These are phyloP conservation scores for Leucoma salicis DNA, from an alignment of 2,888 invertebrate species.

Conservation along the genomic window DNA sequence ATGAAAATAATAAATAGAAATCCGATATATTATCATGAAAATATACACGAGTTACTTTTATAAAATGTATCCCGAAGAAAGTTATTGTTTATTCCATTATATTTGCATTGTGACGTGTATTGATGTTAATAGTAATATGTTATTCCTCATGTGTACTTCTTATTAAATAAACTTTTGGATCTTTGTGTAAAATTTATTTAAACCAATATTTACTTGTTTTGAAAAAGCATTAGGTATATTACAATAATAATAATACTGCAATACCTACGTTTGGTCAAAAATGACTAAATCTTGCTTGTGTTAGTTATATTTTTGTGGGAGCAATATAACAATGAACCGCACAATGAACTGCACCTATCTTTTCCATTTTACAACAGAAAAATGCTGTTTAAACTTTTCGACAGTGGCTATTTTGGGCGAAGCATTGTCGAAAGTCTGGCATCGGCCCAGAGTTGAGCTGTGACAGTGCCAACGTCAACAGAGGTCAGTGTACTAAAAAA, in stretches of 20 bases:
- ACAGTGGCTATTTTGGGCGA: conserved; percentile 63
- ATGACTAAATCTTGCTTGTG: too few relatives aligned
- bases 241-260: too few relatives aligned
- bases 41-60: conserved; percentile 32
- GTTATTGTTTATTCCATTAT: conserved; percentile 63
- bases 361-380: conserved; percentile 49
- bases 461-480: conserved; percentile 77
- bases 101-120: conserved; percentile 64
- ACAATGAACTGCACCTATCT: conserved; percentile 6
- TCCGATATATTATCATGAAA: conserved; percentile 8
- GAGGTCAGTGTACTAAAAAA: conserved; percentile 75
- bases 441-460: conserved; percentile 59
- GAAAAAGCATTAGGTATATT: too few relatives aligned
- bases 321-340: background rate
- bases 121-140: conserved; percentile 54
- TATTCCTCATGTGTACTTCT: conserved; percentile 52
- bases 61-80: conserved; percentile 44
- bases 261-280: too few relatives aligned
- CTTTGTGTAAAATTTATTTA: conserved; percentile 15
- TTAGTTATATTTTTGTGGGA: too few relatives aligned
- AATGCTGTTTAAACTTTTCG: conserved; percentile 60
- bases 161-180: conserved; percentile 51
- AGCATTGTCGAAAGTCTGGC: conserved; percentile 77
- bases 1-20: background rate
- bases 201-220: conserved; percentile 8